phyloP scores from a whole-genome alignment of 2,888 invertebrate species.

The Molorchus minor region DNA sequence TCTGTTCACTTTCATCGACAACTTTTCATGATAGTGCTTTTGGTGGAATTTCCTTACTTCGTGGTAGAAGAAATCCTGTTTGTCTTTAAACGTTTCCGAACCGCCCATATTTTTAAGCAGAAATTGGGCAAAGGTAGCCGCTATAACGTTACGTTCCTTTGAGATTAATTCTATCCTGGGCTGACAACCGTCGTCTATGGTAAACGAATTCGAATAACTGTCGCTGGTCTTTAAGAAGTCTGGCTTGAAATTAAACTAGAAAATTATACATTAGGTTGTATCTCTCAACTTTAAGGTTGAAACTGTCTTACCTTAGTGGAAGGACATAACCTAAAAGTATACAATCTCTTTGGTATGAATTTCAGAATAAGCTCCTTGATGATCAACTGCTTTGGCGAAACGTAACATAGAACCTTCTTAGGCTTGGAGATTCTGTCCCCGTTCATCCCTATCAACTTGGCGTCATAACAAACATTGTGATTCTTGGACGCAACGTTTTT shows the following conservation, averaged over 20 bases:
- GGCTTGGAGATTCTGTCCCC: constrained; percentile 74
- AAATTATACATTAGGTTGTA: constrained; percentile 29
- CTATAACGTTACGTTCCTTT: constrained; percentile 88
- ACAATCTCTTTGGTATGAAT: constrained; percentile 91
- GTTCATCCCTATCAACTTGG: constrained; percentile 73
- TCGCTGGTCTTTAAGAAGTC: constrained; percentile 67
- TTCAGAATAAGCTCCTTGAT: constrained; percentile 93
- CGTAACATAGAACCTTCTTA: constrained; percentile 88
- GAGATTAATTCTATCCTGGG: constrained; percentile 84
- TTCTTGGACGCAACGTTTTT: constrained; percentile 87
- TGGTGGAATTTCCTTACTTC: constrained; percentile 84
- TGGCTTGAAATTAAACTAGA: constrained; percentile 73
- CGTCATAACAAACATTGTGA: constrained; percentile 88
- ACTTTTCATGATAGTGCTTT: constrained; percentile 86
- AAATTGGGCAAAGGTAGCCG: constrained; percentile 91
- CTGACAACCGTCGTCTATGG: constrained; percentile 91
- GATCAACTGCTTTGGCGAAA: constrained; percentile 91
- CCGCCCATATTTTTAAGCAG: constrained; percentile 93
- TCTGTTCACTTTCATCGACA: constrained; percentile 82
- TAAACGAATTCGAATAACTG: constrained; percentile 71
- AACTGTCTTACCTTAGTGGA: constrained; percentile 80
- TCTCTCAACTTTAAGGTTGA: constrained; percentile 18
- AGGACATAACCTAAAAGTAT: constrained; percentile 91
- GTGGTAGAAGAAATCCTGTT: constrained; percentile 72
- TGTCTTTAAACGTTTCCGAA: constrained; percentile 87